Base-by-base conservation (phyloP, 2,113 vertebrate species). In the Pontoporia blainvillei region DNA sequence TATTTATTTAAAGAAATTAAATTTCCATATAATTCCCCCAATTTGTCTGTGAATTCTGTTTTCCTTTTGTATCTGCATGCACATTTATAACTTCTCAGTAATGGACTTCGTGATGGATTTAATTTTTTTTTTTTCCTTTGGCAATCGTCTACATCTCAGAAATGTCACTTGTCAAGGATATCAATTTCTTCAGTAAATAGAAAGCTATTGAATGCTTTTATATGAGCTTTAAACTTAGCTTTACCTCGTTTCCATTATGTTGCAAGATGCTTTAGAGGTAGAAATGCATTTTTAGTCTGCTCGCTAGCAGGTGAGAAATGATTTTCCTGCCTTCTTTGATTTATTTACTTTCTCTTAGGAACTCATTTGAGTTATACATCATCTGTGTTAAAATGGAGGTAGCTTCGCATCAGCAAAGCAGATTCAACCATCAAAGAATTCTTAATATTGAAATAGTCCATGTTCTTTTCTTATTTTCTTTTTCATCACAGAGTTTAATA, bases 161-260 rank as follows among this genome's bases (percentile, higher is more conserved):
- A 94, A 95, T 96, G 59, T 96, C 87, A 90, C 59, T 46, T 90
- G 57, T 94, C 72, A 79, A 92, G 36, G 82, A 75, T 89, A 86
- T 91, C 66, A 52, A 86, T 96, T 71, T 89, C 31, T 90, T 97
- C 59, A 90, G 59, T 94, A 95, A 95, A 95, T 64, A 96, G 75
- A 87, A 96, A 96, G 73, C 78, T 86, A 64, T 91, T 89, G 90
- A 94, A 82, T 94, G 75, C 39, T 81, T 92, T 85, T 75, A 86
- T 93, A 44, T 49, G 39, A 82, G 31, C 62, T 84, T 96, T 96
- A 71, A 93, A 96, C 78, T 94, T 95, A 78, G 69, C 34, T 93
- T 95, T 71, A 96, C 86, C 73, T 97, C 66, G 41, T 92, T 97
- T 96, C 76, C 44, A 89, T 94, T 96, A 72, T 93, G 73, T 94